Evolutionary conservation across 2,113 vertebrate genomes (phyloP).

Genomic region (Aplodontia rufa): DNA sequence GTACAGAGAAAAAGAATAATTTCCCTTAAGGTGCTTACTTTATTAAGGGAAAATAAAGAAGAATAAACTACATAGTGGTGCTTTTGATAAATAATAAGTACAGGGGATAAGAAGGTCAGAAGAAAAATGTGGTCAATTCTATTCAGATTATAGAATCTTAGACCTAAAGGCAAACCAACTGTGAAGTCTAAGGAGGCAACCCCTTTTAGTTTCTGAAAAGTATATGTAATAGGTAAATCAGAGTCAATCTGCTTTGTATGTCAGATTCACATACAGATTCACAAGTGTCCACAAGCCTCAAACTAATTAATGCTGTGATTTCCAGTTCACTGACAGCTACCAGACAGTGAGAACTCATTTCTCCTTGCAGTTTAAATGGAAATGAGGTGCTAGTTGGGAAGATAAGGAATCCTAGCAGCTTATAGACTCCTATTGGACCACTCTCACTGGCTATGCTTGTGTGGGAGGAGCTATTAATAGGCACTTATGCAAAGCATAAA

Average conservation of each 20-base stretch:
- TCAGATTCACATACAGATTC: not conserved
- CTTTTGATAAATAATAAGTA: not conserved
- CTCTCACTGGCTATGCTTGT: not conserved
- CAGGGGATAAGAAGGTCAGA: not conserved
- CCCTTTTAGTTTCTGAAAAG: not conserved
- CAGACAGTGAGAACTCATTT: not conserved
- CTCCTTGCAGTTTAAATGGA: not conserved
- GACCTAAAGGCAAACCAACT: not conserved
- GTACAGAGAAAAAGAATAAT: not conserved
- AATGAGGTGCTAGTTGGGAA: not conserved
- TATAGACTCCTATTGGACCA: fast-evolving
- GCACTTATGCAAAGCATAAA: not conserved
- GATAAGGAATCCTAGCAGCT: not conserved
- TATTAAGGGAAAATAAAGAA: not conserved
- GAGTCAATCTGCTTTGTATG: not conserved
- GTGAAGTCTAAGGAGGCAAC: not conserved
- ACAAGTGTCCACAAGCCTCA: not conserved
- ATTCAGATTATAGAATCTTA: not conserved
- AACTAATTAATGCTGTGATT: not conserved
- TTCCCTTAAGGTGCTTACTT: not conserved
- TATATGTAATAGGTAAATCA: not conserved
- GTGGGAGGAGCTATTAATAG: not conserved
- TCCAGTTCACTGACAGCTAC: not conserved
- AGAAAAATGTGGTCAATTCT: not conserved
- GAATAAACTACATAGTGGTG: not conserved